A percentile compares a stretch with the other conserved stretches of the same genome.
phyloP scores from a whole-genome alignment of 2,888 invertebrate genomes.

The Microchrysa polita region DNA sequence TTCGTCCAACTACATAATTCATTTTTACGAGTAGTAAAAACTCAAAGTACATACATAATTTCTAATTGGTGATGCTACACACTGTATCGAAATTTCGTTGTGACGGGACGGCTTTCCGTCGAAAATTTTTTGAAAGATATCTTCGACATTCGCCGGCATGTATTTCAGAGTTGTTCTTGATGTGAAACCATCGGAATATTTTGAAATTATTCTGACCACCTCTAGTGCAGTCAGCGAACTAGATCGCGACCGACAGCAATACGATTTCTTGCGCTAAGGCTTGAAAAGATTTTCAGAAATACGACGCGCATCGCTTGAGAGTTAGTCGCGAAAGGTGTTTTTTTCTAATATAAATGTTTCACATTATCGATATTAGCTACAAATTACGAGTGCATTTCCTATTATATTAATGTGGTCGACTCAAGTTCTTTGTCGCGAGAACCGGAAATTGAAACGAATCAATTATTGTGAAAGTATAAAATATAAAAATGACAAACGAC shows the following conservation, averaged over 20 bases:
- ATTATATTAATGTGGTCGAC: neutral
- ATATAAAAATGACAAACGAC: neutral
- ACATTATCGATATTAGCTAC: neutral
- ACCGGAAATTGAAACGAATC: neutral
- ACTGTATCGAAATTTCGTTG: no score
- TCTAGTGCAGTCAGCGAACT: neutral
- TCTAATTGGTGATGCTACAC: no score
- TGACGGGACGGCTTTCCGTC: no score
- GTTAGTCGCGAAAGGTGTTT: neutral
- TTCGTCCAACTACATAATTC: no score
- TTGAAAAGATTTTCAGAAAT: neutral
- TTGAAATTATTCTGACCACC: neutral
- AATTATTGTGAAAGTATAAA: neutral
- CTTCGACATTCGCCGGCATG: neutral
- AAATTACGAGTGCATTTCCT: neutral
- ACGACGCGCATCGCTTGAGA: neutral
- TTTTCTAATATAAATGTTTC: neutral
- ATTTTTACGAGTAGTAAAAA: no score
- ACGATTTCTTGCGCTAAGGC: neutral
- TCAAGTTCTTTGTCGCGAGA: neutral
- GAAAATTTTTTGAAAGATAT: neutral
- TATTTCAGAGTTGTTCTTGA: constrained; percentile 1
- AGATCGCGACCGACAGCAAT: neutral
- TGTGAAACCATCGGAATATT: neutral
- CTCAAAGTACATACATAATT: no score